Evolutionary conservation across 1,140 invertebrate species (phyloP).

Genomic region (Phortica variegata): DNA sequence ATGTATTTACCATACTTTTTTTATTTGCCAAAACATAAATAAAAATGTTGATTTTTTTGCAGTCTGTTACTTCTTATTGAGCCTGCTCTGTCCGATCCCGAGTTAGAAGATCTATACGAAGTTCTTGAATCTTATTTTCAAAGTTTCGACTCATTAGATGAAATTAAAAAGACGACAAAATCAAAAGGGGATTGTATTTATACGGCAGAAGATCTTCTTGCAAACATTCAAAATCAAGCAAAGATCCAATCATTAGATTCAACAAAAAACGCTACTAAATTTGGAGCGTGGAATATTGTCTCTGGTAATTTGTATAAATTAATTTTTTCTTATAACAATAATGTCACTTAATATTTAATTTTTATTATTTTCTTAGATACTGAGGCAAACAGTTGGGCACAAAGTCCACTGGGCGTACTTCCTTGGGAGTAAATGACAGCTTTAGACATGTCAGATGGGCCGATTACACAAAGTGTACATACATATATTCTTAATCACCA

Average conservation of each 20-base stretch:
- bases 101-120: conserved; percentile 15
- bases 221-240: conserved; percentile 4
- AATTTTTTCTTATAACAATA: background rate
- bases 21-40: background rate
- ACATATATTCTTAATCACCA: no score
- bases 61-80: conserved; percentile 35
- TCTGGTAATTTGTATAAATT: conserved; percentile 9
- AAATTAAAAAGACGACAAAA: conserved; percentile 8
- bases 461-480: no score
- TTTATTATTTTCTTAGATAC: conserved; percentile 6
- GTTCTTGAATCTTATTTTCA: background rate
- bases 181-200: background rate
- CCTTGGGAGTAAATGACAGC: conserved; percentile 21
- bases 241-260: background rate
- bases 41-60: background rate
- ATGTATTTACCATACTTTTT: background rate
- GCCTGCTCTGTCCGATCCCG: conserved; percentile 19
- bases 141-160: conserved; percentile 1
- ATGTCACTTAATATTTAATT: no score
- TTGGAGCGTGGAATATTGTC: conserved; percentile 28
- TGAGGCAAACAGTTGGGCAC: conserved; percentile 28
- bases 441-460: no score
- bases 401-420: conserved; percentile 39
- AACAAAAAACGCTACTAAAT: background rate
- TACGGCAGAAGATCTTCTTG: background rate